Base-by-base conservation (phyloP, 1,140 invertebrate genomes). In the Stegodyphus dumicola region DNA sequence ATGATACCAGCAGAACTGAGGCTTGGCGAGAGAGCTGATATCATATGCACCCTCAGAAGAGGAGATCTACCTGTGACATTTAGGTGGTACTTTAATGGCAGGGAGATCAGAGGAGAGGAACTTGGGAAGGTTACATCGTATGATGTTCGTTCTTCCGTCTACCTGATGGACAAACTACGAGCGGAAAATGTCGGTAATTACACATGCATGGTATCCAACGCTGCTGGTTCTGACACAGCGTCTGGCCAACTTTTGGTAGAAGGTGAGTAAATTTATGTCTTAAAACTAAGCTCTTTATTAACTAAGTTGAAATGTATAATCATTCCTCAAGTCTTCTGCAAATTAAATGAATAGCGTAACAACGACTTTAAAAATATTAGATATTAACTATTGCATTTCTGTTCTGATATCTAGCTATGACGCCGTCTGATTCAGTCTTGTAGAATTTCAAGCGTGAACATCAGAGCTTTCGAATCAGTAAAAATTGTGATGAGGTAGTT, bases 101-200 rank as follows among this genome's bases (percentile, higher is more conserved):
- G 84, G 49, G 75, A 77, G 75, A 86, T 86, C 9, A 13, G 56
- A 6, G 75, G 76, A 7, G 75, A 77, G 17, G 69, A 78, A 7
- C 53, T 86, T 17, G 84, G 84, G 0, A 86, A 86, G 18, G 84
- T 86, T 6, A 78, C 84, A 5, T 86, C 84, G 2, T 86, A 86
- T 13, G 84, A 86, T 7, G 69, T 74, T 10, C 18, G 84, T 7
- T 86, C 84, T 10, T 86, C 84, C 11, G 84, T 86, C 9, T 86
- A 78, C 69, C 75, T 86, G 18, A 86, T 86, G 54, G 84, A 86
- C 10, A 70, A 73, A n/a, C 69, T 86, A 13, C 52, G 60, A 33
- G 84, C 84, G 11, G 84, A 73, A 60, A 86, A 86, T 17, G 84
- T 86, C 15, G 84, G 84, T n/a, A 86, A 86, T 56, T 78, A 86